These are phyloP conservation scores for Xylota sylvarum DNA, from an alignment of 2,888 invertebrate genomes.

Conservation along the genomic window DNA sequence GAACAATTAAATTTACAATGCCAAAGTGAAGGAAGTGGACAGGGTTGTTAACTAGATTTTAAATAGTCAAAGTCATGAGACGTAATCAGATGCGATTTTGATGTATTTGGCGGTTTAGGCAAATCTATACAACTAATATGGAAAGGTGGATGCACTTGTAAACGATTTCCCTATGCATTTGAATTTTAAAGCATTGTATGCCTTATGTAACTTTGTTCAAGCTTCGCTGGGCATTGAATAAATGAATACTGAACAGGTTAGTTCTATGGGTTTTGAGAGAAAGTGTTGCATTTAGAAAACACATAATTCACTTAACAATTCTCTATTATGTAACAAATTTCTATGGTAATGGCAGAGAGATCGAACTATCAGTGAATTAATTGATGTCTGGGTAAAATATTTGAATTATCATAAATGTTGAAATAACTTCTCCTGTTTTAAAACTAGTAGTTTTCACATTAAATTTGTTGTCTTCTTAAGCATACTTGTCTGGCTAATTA, in stretches of 20 bases:
- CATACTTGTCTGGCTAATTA: not conserved
- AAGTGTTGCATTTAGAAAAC: not conserved
- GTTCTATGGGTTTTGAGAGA: not conserved
- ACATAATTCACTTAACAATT: not conserved
- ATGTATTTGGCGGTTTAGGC: not conserved
- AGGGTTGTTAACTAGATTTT: slow-evolving; percentile 2
- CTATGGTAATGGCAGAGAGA: not conserved
- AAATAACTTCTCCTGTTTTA: not conserved
- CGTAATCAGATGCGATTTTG: not conserved
- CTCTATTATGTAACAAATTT: not conserved
- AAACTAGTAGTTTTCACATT: not conserved
- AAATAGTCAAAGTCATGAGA: slow-evolving; percentile 17
- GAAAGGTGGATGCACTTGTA: slow-evolving; percentile 1
- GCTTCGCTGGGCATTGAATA: not conserved
- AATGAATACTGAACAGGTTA: not conserved
- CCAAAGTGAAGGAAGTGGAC: slow-evolving; percentile 50
- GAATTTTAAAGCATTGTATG: not conserved
- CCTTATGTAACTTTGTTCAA: slow-evolving; percentile 1
- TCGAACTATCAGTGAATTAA: not conserved
- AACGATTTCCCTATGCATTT: not conserved
- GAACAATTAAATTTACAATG: slow-evolving; percentile 55
- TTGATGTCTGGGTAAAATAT: not conserved
- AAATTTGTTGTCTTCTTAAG: not conserved
- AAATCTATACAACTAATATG: not conserved
- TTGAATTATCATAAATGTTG: too few species aligned